Evolutionary conservation across 2,797 vertebrate species (phyloP).

Genomic region (Amniataba percoides): DNA sequence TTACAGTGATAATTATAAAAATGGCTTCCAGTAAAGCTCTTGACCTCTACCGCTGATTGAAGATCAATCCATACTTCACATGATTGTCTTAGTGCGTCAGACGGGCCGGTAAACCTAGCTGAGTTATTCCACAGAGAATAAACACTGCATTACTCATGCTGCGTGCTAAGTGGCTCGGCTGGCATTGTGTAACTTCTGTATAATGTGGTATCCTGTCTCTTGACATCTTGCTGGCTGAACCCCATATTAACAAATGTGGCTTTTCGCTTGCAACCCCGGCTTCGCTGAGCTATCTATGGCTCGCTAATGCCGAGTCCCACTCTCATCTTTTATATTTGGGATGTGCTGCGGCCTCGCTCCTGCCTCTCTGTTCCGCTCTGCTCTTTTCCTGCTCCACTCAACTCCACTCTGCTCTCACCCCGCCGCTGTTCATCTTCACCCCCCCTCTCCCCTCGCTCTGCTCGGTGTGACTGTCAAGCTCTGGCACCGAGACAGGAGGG

Average conservation of each 20-base stretch:
- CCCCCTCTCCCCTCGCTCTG: conserved; percentile 10
- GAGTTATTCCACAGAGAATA: conserved; percentile 53
- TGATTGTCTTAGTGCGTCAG: conserved; percentile 29
- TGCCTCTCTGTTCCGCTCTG: conserved; percentile 50
- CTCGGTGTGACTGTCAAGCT: conserved; percentile 24
- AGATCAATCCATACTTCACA: conserved; percentile 32
- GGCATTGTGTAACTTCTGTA: conserved; percentile 72
- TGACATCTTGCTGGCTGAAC: conserved; percentile 67
- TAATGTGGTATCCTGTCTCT: conserved; percentile 66
- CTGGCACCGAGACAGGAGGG: conserved; percentile 4
- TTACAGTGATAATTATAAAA: background rate
- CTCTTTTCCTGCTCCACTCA: conserved; percentile 56
- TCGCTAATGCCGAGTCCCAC: conserved; percentile 35
- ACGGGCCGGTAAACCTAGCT: background rate
- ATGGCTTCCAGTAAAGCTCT: background rate
- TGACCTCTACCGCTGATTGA: background rate
- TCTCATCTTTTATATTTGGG: conserved; percentile 59
- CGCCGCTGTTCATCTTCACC: conserved; percentile 46
- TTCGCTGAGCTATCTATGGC: conserved; percentile 54
- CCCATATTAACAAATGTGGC: conserved; percentile 61
- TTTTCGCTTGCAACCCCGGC: conserved; percentile 27
- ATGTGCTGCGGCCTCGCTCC: conserved; percentile 35
- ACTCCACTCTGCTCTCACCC: conserved; percentile 46
- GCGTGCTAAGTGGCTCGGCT: conserved; percentile 57
- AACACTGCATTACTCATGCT: conserved; percentile 63